Conservation (phyloP, 2,797 vertebrate genomes). For the Bucorvus abyssinicus region DNA sequence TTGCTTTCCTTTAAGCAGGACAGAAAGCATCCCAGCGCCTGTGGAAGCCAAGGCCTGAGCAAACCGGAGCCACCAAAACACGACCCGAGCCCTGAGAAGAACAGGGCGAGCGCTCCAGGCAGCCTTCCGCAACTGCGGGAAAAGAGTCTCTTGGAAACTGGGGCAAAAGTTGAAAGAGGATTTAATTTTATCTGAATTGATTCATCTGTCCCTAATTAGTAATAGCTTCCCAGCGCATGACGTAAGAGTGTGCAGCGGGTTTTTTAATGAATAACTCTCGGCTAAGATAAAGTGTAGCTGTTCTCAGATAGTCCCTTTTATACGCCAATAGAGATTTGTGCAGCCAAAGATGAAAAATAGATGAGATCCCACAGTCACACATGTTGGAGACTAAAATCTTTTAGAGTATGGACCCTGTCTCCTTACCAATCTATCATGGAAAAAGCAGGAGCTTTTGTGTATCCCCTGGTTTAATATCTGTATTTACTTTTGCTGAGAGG, state of each 20-base stretch:
- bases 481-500: neutral
- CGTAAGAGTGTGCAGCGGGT: neutral
- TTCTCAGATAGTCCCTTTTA: neutral
- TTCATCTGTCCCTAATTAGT: slow-evolving; percentile 58
- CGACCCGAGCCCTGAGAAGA: neutral
- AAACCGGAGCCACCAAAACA: neutral
- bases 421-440: neutral
- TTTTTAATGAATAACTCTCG: slow-evolving; percentile 4
- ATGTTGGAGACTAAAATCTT: neutral
- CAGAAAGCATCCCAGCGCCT: neutral
- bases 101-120: neutral
- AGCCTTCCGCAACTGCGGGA: neutral
- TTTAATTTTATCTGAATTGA: slow-evolving; percentile 33
- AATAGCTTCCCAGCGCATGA: slow-evolving; percentile 50
- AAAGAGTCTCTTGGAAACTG: neutral
- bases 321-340: neutral
- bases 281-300: neutral
- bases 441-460: neutral
- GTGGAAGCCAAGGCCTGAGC: neutral
- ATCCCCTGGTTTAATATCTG: neutral
- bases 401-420: neutral
- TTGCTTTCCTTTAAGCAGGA: neutral
- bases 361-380: neutral
- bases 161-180: slow-evolving; percentile 54
- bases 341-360: slow-evolving; percentile 32